Evolutionary conservation across 37 sponge, comb jelly and placozoan species (phyloP).

Genomic region (Theonella swinhoei): DNA sequence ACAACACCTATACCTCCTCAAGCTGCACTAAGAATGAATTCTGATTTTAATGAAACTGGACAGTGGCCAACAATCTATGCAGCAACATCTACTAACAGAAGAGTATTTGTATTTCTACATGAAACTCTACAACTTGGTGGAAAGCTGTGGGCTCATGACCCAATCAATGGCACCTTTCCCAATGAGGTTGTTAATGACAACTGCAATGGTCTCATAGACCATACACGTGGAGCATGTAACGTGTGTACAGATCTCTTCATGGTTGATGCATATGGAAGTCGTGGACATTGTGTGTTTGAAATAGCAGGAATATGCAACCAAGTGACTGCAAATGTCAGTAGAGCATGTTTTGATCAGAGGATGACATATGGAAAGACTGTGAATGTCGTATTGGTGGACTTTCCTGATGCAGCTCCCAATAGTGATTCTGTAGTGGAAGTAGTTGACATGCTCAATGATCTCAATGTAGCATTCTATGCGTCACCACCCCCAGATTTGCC

Average conservation of each 20-base stretch:
- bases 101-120: conserved; percentile 38
- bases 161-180: not conserved
- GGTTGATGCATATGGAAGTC: not conserved
- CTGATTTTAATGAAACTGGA: not conserved
- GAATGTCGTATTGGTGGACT: conserved; percentile 18
- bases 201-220: not conserved
- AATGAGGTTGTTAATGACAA: not conserved
- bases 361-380: not conserved
- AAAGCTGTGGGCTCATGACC: not conserved
- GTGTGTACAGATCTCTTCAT: not conserved
- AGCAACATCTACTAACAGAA: conserved; percentile 13
- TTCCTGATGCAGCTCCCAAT: not conserved
- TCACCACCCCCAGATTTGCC: not conserved
- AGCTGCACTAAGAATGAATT: not conserved
- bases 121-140: not conserved
- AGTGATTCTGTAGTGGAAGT: not conserved
- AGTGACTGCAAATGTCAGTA: not conserved
- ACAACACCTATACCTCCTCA: not conserved
- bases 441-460: not conserved
- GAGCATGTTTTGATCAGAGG: not conserved
- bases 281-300: not conserved
- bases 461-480: not conserved
- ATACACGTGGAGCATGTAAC: not conserved
- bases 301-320: conserved; percentile 1
- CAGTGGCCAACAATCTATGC: conserved; percentile 46